These are phyloP conservation scores for Bombus impatiens DNA, from an alignment of 1,140 invertebrate species.

Conservation along the genomic window DNA sequence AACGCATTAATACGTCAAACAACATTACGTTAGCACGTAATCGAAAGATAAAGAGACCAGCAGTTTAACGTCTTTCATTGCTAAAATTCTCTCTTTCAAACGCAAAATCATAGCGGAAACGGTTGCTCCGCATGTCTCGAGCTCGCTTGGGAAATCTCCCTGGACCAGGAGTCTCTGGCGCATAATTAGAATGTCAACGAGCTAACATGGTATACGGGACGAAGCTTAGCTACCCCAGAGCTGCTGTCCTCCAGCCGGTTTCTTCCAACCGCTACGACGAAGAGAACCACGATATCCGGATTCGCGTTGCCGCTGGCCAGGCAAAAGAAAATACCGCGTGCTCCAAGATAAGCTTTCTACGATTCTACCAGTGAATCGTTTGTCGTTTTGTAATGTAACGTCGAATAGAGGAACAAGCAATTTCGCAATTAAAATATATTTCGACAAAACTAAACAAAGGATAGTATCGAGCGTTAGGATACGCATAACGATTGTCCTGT, in stretches of 20 bases:
- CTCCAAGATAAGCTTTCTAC: background rate
- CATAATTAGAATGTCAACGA: background rate
- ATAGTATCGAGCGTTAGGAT: background rate
- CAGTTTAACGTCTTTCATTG: background rate
- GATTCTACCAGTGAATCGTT: background rate
- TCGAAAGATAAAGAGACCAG: background rate
- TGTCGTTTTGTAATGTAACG: background rate
- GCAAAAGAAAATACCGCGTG: background rate
- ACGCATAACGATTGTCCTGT: fast-evolving
- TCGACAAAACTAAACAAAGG: too few species aligned
- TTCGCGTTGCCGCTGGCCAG: background rate
- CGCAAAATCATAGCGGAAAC: background rate
- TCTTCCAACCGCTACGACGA: background rate
- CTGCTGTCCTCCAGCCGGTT: background rate
- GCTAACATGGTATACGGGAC: background rate
- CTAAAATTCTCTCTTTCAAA: background rate
- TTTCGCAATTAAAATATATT: too few species aligned
- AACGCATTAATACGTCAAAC: background rate
- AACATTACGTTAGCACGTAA: background rate
- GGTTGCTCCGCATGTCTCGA: background rate
- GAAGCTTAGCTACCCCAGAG: background rate
- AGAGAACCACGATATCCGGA: too few species aligned
- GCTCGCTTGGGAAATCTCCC: background rate
- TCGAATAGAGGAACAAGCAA: too few species aligned
- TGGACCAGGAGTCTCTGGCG: too few species aligned